Conservation (phyloP, 2,113 vertebrate species). For the Andinoacara biseriatus region DNA sequence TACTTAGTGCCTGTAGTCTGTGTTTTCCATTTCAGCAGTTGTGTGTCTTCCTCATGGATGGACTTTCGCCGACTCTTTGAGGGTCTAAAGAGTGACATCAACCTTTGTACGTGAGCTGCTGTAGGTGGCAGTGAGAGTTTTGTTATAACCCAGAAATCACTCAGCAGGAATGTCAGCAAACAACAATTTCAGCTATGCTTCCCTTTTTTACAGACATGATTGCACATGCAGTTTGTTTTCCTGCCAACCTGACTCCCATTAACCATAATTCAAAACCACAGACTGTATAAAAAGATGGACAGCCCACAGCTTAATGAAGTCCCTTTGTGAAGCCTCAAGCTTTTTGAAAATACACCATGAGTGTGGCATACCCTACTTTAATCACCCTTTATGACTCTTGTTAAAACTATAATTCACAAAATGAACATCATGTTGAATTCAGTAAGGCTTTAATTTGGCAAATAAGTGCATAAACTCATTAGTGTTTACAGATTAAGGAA, state of each 20-base stretch:
- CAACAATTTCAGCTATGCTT: neutral
- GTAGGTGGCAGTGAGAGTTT: neutral
- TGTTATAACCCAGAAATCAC: neutral
- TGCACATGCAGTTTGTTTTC: neutral
- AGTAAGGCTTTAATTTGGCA: neutral
- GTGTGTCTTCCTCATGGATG: neutral
- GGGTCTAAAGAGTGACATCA: conserved; percentile 37
- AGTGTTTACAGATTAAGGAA: neutral
- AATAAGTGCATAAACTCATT: neutral
- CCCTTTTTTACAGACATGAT: neutral
- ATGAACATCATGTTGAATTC: neutral
- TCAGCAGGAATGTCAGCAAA: neutral
- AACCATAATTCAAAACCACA: neutral
- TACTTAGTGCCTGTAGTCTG: neutral
- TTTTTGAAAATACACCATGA: no score
- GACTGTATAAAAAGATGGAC: conserved; percentile 2
- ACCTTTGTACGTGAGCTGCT: neutral
- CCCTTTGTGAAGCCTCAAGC: neutral
- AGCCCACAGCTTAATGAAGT: neutral
- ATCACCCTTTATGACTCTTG: neutral
- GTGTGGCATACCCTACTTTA: no score
- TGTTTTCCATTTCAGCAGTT: neutral
- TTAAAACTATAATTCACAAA: neutral
- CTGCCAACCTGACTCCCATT: conserved; percentile 1
- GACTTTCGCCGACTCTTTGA: neutral